These are phyloP conservation scores for Apis dorsata DNA, from an alignment of 1,140 invertebrate genomes.

Conservation along the genomic window DNA sequence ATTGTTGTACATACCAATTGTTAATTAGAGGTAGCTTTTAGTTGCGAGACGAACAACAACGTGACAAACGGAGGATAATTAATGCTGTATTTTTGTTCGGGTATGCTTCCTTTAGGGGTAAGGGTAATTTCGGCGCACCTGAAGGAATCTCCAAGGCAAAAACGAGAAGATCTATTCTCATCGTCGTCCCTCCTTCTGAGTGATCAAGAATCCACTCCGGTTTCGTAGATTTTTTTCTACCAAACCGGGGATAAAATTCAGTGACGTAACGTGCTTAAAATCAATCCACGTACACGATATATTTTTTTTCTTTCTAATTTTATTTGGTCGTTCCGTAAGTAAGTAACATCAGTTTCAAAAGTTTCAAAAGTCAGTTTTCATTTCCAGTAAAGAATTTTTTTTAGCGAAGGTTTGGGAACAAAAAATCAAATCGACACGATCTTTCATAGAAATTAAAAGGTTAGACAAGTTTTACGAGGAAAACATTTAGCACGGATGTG, in stretches of 20 bases:
- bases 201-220: slow-evolving; percentile 13
- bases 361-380: too few relatives aligned
- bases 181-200: slow-evolving; percentile 23
- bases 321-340: too few relatives aligned
- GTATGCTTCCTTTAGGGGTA: neutral
- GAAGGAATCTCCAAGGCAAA: slow-evolving; percentile 47
- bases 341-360: too few relatives aligned
- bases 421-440: too few relatives aligned
- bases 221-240: neutral
- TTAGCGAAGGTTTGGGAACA: too few relatives aligned
- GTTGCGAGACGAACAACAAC: neutral
- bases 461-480: neutral
- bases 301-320: too few relatives aligned
- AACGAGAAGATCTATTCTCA: slow-evolving; percentile 22
- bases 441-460: neutral
- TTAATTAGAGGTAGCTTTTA: slow-evolving; percentile 34
- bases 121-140: slow-evolving; percentile 48
- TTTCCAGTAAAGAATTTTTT: too few relatives aligned
- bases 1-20: slow-evolving; percentile 18
- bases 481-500: neutral
- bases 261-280: neutral
- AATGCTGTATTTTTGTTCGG: slow-evolving; percentile 30
- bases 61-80: slow-evolving; percentile 22
- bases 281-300: neutral
- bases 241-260: neutral